Evolutionary conservation across 2,888 invertebrate genomes (phyloP), one percentile per base, ranked within the genome.

Genomic region (Rosalia funebris): DNA sequence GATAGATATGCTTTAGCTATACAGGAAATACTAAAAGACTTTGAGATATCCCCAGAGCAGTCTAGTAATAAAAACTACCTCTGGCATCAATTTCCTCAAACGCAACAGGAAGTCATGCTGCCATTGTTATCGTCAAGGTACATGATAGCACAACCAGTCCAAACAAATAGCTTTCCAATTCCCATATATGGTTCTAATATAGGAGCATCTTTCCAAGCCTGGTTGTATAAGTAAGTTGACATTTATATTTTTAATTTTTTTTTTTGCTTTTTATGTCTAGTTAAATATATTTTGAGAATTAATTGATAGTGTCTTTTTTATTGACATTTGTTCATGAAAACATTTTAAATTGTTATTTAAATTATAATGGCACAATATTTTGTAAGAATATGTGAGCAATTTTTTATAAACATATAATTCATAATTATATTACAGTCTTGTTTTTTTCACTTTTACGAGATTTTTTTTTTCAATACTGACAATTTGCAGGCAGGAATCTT

Each of bases 1-100:
- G 91, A 93, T 75, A 88, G 89, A 71, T 91, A 91, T 75, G 90
- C 92, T 0, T 78, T 93, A 60, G 92, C 92, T 0, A 93, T 93
- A 72, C 88, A 93, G 81, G 92, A 92, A 76, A 90, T 92, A 65
- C 79, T 93, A 41, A 89, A 89, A 72, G 84, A 86, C 0, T 90
- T 90, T 67, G 87, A 88, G 12, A 90, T 92, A 60, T 88, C 89
- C 0, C 89, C 90, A 0, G 84, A 84, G 52, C 86, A 75, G 12
- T 63, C 34, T 7, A 78, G 87, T 14, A 81, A 82, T 4, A 83
- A 81, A 65, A 88, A 90, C 67, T 83, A 85, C 42, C 81, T 91
- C 0, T 93, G 93, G 93, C 82, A 87, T 17, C 86, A 86, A 57
- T 87, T 93, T 71, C 87, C 91, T 0, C 84, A 87, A 63, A 84